phyloP scores from a whole-genome alignment of 2,888 invertebrate species.

The Eupeodes latifasciatus region DNA sequence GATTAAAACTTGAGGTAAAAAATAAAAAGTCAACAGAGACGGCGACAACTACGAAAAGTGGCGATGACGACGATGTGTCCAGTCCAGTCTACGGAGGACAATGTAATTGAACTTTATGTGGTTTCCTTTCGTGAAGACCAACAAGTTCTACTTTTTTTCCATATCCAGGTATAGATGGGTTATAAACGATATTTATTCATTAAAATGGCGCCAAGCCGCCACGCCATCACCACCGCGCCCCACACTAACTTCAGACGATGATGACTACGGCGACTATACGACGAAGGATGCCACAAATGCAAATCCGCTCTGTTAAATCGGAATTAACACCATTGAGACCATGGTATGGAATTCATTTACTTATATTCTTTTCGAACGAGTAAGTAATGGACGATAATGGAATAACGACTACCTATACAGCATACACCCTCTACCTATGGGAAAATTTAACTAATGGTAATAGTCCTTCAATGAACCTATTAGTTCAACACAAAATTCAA shows the following conservation, averaged over 20 bases:
- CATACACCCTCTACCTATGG: background rate
- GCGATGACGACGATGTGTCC: conserved; percentile 9
- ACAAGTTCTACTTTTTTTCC: conserved; percentile 29
- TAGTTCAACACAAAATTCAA: conserved; percentile 9
- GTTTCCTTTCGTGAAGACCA: conserved; percentile 40
- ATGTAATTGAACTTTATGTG: conserved; percentile 42
- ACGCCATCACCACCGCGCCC: background rate
- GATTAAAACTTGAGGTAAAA: conserved; percentile 1
- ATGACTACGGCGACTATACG: background rate
- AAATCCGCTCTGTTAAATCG: conserved; percentile 38
- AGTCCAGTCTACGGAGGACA: background rate
- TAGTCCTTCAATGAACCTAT: conserved; percentile 24
- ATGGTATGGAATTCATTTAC: conserved; percentile 9
- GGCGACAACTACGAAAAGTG: background rate
- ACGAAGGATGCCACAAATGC: conserved; percentile 26
- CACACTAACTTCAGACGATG: background rate
- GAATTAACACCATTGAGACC: conserved; percentile 23
- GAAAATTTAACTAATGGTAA: conserved; percentile 43
- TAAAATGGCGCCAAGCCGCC: conserved; percentile 32
- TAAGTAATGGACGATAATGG: conserved; percentile 34
- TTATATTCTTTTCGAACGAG: background rate
- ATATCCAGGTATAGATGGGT: background rate
- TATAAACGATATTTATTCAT: conserved; percentile 28
- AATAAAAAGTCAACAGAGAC: conserved; percentile 27
- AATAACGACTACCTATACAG: conserved; percentile 28